Evolutionary conservation across 1,140 invertebrate species (phyloP).

Genomic region (Phthorimaea operculella): DNA sequence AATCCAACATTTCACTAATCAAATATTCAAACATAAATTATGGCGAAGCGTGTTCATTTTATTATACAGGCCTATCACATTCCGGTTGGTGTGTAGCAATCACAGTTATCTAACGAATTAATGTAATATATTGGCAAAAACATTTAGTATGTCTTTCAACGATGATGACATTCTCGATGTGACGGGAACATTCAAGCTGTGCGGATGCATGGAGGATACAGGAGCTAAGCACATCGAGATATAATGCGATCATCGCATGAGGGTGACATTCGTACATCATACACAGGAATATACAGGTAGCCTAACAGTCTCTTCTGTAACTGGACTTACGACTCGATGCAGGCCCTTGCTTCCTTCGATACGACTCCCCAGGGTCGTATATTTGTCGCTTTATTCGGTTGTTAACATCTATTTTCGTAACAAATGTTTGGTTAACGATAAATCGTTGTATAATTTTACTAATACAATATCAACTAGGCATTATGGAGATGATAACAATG

Average conservation of each 20-base stretch:
- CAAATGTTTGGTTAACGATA: conserved; percentile 13
- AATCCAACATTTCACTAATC: conserved; percentile 3
- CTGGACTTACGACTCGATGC: conserved; percentile 63
- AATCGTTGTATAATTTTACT: not conserved
- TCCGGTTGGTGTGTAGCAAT: conserved; percentile 32
- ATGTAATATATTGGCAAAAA: conserved; percentile 16
- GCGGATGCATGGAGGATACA: conserved; percentile 42
- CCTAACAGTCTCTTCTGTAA: conserved; percentile 25
- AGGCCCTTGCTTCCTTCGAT: conserved; percentile 65
- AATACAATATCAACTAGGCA: not conserved
- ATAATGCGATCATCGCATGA: conserved; percentile 46
- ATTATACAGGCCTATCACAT: conserved; percentile 41
- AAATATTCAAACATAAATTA: conserved; percentile 14
- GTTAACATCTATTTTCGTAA: conserved; percentile 44
- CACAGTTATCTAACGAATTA: conserved; percentile 22
- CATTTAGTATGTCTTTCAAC: conserved; percentile 20
- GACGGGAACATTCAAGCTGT: conserved; percentile 53
- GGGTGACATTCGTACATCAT: conserved; percentile 15
- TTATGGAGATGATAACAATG: conserved; percentile 1
- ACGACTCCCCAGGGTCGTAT: conserved; percentile 56
- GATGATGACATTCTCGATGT: conserved; percentile 59
- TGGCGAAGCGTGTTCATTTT: conserved; percentile 33
- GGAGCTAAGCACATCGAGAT: conserved; percentile 55
- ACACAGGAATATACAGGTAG: conserved; percentile 13
- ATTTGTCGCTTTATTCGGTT: conserved; percentile 56